Conservation (phyloP, 1,140 invertebrate genomes). For the Apis laboriosa region DNA sequence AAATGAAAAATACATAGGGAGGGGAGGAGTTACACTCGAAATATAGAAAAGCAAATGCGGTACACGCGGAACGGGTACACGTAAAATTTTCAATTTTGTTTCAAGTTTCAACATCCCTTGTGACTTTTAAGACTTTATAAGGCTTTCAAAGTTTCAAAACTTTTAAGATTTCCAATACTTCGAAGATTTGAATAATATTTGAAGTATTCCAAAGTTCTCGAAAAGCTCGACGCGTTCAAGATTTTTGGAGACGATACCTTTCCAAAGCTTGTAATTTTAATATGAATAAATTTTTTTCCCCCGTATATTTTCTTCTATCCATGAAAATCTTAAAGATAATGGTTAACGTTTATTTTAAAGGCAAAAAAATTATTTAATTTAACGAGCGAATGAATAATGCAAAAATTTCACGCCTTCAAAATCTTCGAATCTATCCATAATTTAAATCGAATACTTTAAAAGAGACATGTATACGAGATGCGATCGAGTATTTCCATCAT, state of each 20-base stretch:
- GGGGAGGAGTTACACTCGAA: neutral
- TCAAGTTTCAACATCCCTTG: slow-evolving; percentile 26
- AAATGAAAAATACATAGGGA: neutral
- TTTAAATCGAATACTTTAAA: too few relatives aligned
- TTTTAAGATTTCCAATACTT: slow-evolving; percentile 35
- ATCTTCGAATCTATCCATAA: too few relatives aligned
- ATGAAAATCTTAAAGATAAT: too few relatives aligned
- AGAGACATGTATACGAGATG: too few relatives aligned
- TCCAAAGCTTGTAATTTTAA: neutral
- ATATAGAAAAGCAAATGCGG: neutral
- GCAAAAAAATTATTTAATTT: too few relatives aligned
- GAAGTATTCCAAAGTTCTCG: slow-evolving; percentile 25
- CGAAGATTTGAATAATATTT: slow-evolving; percentile 47
- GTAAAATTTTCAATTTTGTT: slow-evolving; percentile 42
- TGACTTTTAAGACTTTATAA: slow-evolving; percentile 39
- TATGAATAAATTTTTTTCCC: too few relatives aligned
- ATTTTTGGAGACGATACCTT: neutral
- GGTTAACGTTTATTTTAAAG: too few relatives aligned
- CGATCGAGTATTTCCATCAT: too few relatives aligned
- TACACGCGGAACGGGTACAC: neutral
- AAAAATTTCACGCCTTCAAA: too few relatives aligned
- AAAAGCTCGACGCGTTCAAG: slow-evolving; percentile 1
- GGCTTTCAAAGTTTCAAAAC: slow-evolving; percentile 17
- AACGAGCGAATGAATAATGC: too few relatives aligned
- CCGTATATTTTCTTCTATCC: too few relatives aligned